phyloP scores from a whole-genome alignment of 2,797 vertebrate genomes.

The Falco berigora region DNA sequence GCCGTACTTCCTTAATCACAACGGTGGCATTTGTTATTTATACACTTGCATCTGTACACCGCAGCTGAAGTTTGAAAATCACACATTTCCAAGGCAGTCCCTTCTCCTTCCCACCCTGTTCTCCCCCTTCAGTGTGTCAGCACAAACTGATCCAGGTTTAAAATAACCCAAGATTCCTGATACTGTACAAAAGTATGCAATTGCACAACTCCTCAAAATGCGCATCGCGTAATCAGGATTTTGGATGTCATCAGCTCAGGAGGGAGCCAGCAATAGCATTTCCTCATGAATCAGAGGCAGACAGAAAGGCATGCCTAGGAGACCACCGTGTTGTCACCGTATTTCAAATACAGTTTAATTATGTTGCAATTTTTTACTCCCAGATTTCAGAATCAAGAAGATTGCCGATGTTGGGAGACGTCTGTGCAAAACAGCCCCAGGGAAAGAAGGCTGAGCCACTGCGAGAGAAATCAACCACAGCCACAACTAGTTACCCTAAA shows the following conservation, averaged over 20 bases:
- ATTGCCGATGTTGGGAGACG: neutral
- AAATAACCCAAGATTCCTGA: neutral
- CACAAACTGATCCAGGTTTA: neutral
- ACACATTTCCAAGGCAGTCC: neutral
- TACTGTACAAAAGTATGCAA: neutral
- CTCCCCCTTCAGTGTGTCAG: neutral
- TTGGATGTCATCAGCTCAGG: neutral
- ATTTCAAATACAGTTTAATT: neutral
- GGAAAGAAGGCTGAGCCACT: neutral
- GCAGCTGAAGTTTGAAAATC: neutral
- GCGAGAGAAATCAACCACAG: neutral
- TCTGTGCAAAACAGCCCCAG: neutral
- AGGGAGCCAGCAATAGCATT: neutral
- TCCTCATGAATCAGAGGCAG: neutral
- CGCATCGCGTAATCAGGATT: neutral
- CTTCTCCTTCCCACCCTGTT: neutral
- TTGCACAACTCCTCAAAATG: neutral
- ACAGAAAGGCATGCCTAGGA: neutral
- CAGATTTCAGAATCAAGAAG: neutral
- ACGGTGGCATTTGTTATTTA: neutral
- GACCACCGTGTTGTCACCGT: neutral
- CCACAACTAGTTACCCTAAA: neutral
- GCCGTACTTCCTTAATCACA: neutral
- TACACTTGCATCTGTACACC: neutral
- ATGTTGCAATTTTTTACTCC: neutral